Base-by-base conservation (phyloP, 2,797 vertebrate genomes). In the Okamejei kenojei region DNA sequence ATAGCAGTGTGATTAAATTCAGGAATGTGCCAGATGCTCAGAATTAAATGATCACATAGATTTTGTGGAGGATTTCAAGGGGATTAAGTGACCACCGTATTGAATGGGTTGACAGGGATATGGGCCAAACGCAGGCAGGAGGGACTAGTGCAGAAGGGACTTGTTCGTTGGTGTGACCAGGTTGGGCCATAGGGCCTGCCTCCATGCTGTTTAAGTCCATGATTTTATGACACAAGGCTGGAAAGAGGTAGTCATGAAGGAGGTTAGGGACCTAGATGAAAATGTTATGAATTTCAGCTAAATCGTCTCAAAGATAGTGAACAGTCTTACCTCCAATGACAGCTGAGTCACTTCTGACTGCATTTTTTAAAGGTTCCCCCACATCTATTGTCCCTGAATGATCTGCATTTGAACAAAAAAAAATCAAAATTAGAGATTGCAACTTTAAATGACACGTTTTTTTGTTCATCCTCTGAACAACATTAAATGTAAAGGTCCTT, bases 341-440 rank as follows among this genome's bases (percentile, higher is more conserved):
- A 54, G 90, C 90, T 54, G 71, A 92, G 71, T 92, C 90, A 73
- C 90, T 45, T 73, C 90, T 45, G 90, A 92, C 26, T 45, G 90
- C 54, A 54, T 92, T 92, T 76, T 92, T 92, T 54, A 74, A 74
- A 15, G 90, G 90, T 17, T 76, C 71, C 11, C 90, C 90, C 68
- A 92, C 38, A 92, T 92, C 90, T n/a, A 92, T 73, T 23, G 90
- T 29, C 71, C 90, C 90, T 35, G 90, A 92, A 92, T 92, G 90
- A 54, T 92, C 90, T 92, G 90, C 15, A 74, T 23, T 92, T 73
- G 38, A 29, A 54, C 5, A n/a, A 11, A 35, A 71, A 58, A 92
- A 54, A 74, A 2, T 74, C 10, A 92, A 35, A 91, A 54, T 74
- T 29, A 76, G 90, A n/a, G 23, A 68, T 54, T 88, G 38, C 8